A percentile compares a stretch with the other conserved stretches of the same genome.
These are phyloP conservation scores for Drosophila nikananu DNA, from an alignment of 1,140 invertebrate species.

Conservation along the genomic window DNA sequence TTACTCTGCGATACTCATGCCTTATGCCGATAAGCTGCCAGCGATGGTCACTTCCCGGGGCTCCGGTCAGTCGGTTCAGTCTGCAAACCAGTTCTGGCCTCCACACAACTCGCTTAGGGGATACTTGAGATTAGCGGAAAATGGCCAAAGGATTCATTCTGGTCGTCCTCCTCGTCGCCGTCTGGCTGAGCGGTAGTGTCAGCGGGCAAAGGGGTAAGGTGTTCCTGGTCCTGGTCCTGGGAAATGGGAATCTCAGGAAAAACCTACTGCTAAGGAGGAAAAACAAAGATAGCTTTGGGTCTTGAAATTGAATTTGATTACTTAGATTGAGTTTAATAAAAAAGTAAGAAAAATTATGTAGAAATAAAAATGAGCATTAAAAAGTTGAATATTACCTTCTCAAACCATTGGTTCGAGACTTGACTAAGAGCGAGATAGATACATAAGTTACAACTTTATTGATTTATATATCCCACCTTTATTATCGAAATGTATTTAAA, in stretches of 20 bases:
- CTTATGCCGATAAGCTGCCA: slow-evolving; percentile 28
- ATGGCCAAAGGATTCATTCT: slow-evolving; percentile 32
- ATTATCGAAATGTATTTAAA: no score
- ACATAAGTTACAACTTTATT: no score
- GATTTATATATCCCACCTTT: no score
- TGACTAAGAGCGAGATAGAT: no score
- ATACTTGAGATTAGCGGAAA: slow-evolving; percentile 17
- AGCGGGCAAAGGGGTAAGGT: slow-evolving; percentile 34
- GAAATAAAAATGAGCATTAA: no score
- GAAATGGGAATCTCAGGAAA: background rate
- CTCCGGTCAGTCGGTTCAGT: slow-evolving; percentile 44
- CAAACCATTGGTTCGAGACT: no score
- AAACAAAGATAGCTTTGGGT: no score
- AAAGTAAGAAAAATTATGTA: no score
- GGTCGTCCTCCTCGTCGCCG: slow-evolving; percentile 15
- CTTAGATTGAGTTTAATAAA: no score
- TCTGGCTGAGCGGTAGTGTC: slow-evolving; percentile 18
- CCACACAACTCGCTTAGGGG: slow-evolving; percentile 15
- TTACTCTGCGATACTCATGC: slow-evolving; percentile 18
- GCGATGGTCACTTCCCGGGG: slow-evolving; percentile 1
- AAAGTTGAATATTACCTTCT: no score
- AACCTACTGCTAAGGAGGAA: background rate
- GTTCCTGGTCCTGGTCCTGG: background rate
- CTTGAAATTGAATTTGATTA: no score
- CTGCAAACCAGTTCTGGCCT: slow-evolving; percentile 41